Base-by-base conservation (phyloP, 2,888 invertebrate genomes). In the Gandaritis pyraliata region DNA sequence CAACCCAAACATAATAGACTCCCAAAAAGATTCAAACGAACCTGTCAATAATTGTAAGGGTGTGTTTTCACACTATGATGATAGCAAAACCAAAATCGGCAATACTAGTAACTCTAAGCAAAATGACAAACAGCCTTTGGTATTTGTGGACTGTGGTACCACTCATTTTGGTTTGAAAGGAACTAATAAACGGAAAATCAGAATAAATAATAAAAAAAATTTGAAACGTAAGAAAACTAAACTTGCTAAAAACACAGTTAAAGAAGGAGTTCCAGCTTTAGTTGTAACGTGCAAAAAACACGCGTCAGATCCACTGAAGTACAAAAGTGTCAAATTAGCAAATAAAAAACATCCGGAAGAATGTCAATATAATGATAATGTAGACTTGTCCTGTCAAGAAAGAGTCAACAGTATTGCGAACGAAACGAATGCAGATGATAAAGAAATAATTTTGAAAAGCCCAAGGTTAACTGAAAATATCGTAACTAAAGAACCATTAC, bases 81-180 rank as follows among this genome's bases (percentile, higher is more conserved):
- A 52, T 33, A 49, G 43, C n/a, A 51, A 58, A 50, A 59, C 53
- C 48, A 57, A 62, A 56, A 61, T 61, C 30, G 64, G 58, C 59
- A 57, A 64, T 56, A 43, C 49, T 46, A 58, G 52, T 13, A 52
- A 33, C 15, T 23, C 43, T 16, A 51, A 43, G 0, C 4, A 4
- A 0, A 46, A 43, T 13, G 23, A 46, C 10, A 54, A 41, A 54
- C 38, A 39, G 1, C 53, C 43, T 45, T 43, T 23, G 6, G 23
- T 57, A 33, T 58, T 39, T 52, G 30, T 47, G 1, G 38, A 36
- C 7, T 38, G 50, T 33, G 56, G 41, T 23, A 30, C 12, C 10
- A 16, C 15, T 12, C 8, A 15, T 43, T 4, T 15, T 43, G 10
- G 3, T 43, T 16, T 43, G 1, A 15, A 41, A 13, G 4, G 8